Base-by-base conservation (phyloP, 2,888 invertebrate species). In the Netelia melanura region DNA sequence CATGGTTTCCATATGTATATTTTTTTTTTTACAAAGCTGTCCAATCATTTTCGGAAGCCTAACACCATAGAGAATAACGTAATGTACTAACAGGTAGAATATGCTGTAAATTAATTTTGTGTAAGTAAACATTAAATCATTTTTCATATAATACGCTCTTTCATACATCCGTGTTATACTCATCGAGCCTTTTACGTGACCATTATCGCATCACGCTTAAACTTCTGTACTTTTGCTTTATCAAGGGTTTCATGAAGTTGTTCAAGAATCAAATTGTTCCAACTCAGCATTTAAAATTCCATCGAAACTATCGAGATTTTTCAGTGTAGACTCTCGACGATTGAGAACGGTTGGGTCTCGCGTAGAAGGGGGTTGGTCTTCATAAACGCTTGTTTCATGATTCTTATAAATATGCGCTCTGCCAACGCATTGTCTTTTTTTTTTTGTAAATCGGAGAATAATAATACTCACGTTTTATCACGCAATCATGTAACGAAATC, bases 401-500 rank as follows among this genome's bases (percentile, higher is more conserved):
- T 70, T 44, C 44, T 68, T 30, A 11, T 56, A 25, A 43, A 52
- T 21, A 43, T 79, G 54, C 68, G 82, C 76, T 80, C 68, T 25
- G 58, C 65, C 21, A 71, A 61, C 56, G 81, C 70, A 71, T 58
- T 62, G 61, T 48, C 6, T 43, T 68, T 68, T 54, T 21, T 21
- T 56, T 44, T 38, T 21, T 17, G 38, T 58, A 52, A 52, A 3
- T 11, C 38, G 48, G n/a, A 17, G 30, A 72, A 44, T 14, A 21
- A 62, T 11, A 72, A 70, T 81, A 81, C 44, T 77, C 65, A 79
- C 71, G 61, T 75, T 75, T 58, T 14, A 14, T 85, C 72, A 74
- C 72, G 80, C 81, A 81, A 85, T 80, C 81, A 86, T 81, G 56
- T 86, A 77, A 81, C 71, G 81, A 80, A 38, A 79, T 87, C 82